Percentiles rank a stretch among this genome's conserved stretches.
Evolutionary conservation across 2,113 vertebrate genomes (phyloP).

Genomic region (Phasianus colchicus): DNA sequence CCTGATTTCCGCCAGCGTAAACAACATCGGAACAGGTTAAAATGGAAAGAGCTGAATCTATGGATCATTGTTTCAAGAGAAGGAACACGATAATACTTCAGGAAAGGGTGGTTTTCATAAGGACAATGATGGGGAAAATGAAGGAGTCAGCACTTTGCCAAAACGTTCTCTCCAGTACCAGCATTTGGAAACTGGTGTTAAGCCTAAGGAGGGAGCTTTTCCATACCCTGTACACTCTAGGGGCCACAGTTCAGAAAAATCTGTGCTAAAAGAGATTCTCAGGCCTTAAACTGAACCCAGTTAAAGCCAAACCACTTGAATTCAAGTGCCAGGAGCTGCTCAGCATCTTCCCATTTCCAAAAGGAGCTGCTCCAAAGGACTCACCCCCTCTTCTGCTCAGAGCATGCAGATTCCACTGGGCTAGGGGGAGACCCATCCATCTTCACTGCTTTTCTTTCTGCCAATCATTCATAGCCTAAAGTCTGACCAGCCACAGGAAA

Average conservation of each 20-base stretch:
- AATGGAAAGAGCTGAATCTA: background rate
- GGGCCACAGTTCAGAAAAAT: background rate
- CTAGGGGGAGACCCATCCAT: background rate
- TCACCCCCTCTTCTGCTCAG: background rate
- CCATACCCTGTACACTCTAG: background rate
- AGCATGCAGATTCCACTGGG: background rate
- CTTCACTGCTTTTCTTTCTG: background rate
- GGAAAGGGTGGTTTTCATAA: slow-evolving; percentile 30
- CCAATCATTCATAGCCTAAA: background rate
- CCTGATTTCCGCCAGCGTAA: slow-evolving; percentile 1
- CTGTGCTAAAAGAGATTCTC: background rate
- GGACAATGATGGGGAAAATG: slow-evolving; percentile 42
- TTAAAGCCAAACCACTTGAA: background rate
- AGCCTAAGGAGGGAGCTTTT: background rate
- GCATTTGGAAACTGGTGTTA: background rate
- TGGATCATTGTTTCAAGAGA: slow-evolving; percentile 28
- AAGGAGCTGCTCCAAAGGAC: background rate
- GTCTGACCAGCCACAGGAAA: background rate
- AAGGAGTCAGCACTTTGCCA: slow-evolving; percentile 23
- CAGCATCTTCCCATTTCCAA: background rate
- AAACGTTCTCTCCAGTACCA: background rate
- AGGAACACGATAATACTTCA: background rate
- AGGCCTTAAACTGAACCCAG: rapidly evolving
- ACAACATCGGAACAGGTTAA: background rate
- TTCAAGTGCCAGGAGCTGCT: background rate